Base-by-base conservation (phyloP, 2,888 invertebrate genomes). In the Zygaena filipendulae region DNA sequence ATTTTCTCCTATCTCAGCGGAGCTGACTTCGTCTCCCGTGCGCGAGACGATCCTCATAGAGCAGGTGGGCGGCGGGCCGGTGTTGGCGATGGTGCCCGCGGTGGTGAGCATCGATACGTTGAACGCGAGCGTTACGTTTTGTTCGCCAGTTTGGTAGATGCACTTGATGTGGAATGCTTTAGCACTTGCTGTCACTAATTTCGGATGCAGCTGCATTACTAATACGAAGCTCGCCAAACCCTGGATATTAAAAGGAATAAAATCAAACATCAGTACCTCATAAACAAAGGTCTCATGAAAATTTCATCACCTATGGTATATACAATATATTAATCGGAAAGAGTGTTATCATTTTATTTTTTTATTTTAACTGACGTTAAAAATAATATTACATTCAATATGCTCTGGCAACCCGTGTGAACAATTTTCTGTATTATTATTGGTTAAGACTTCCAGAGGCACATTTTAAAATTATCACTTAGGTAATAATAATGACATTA, bases 81-180 rank as follows among this genome's bases (percentile, higher is more conserved):
- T 95, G 56, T 96, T 95, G 21, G 95, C 95, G 38, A 96, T 95
- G 0, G 95, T 96, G 29, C 95, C 95, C 1, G 95, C 95, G 0
- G 95, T 95, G 0, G 95, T 95, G 42, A 95, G 68, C 95, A 95
- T 95, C 6, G 95, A 95, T 5, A 95, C 95, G 60, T 97, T 96
- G 64, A 95, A 95, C 21, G 95, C 95, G 19, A 95, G 80, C 0
- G 92, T 94, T 1, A 96, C 92, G 45, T 92, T 94, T 63, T 93
- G 92, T 61, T 94, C 94, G 35, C 94, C 95, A 1, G 94, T 95
- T 64, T 95, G 92, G 62, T 97, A 97, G 30, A 95, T 90, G 62
- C 97, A 97, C 62, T 93, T 93, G 40, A 97, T 94, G 68, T 96
- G 94, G 79, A 96, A 97, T 2, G 97, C 96, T 64, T 95, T 94